Evolutionary conservation across 53 echinoderm and acorn worm genomes (phyloP).

Genomic region (Arbacia lixula): DNA sequence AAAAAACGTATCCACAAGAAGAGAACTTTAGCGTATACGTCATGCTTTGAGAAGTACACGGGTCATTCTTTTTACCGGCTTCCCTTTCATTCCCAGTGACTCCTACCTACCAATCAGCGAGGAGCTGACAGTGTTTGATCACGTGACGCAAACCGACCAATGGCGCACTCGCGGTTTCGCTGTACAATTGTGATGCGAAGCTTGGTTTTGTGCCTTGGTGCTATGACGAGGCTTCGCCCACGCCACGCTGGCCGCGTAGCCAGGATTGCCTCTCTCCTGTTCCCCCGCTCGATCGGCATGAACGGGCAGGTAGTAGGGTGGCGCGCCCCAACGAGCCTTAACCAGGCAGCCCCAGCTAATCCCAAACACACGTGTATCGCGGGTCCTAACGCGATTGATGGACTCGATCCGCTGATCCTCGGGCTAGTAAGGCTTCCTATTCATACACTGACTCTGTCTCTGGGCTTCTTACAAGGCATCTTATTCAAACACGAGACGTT

Average conservation of each 20-base stretch:
- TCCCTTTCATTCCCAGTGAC: conserved; percentile 21
- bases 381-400: conserved; percentile 56
- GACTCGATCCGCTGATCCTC: conserved; percentile 44
- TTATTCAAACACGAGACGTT: conserved; percentile 27
- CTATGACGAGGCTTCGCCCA: too few species aligned
- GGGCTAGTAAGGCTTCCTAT: conserved; percentile 34
- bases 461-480: conserved; percentile 15
- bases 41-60: conserved; percentile 37
- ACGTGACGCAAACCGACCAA: conserved; percentile 44
- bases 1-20: not conserved
- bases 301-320: not conserved
- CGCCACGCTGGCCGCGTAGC: too few species aligned
- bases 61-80: conserved; percentile 41
- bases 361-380: conserved; percentile 3
- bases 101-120: conserved; percentile 34
- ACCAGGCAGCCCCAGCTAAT: too few species aligned
- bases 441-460: conserved; percentile 25
- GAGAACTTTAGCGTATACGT: conserved; percentile 40
- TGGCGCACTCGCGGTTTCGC: too few species aligned
- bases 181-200: conserved; percentile 22
- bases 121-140: conserved; percentile 16
- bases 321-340: too few species aligned
- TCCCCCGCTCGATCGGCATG: not conserved
- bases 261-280: not conserved
- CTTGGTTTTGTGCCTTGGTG: not conserved